Conservation (phyloP, 2,797 vertebrate species). For the Hafferia zeledoni region DNA sequence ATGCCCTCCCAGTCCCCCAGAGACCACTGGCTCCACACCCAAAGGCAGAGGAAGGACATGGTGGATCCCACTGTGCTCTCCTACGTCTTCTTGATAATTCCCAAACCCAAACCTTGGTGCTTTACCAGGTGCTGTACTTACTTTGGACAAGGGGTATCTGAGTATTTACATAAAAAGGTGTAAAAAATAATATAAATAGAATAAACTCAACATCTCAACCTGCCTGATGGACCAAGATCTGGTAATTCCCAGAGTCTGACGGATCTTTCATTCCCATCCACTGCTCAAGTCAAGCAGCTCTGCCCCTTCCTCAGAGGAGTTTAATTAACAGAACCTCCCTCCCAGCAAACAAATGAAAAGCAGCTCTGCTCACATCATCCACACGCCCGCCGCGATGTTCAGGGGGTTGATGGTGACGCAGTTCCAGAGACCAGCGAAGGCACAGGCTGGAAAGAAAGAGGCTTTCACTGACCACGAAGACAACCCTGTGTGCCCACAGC, state of each 20-base stretch:
- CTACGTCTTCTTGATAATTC: background rate
- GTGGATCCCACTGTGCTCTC: fast-evolving
- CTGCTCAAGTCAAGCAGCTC: background rate
- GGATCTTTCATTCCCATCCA: fast-evolving
- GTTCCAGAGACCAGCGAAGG: slow-evolving; percentile 91
- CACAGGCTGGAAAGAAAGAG: slow-evolving; percentile 85
- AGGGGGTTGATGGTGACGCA: slow-evolving; percentile 94
- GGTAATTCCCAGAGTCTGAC: fast-evolving
- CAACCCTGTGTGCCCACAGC: fast-evolving
- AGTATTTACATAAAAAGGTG: background rate
- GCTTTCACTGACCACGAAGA: background rate
- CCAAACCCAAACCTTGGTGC: background rate
- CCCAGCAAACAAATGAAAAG: background rate
- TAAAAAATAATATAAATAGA: background rate
- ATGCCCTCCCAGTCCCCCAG: fast-evolving
- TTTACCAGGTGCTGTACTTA: background rate
- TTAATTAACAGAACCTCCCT: background rate
- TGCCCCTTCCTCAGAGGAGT: background rate
- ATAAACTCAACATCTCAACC: background rate
- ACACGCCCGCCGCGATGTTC: slow-evolving; percentile 94
- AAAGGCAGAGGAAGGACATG: fast-evolving
- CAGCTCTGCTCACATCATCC: slow-evolving; percentile 94
- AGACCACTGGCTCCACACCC: fast-evolving
- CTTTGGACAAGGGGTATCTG: background rate
- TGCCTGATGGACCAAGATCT: fast-evolving